Conservation (phyloP, 2,888 invertebrate genomes). For the Eucriotettix oculatus region DNA sequence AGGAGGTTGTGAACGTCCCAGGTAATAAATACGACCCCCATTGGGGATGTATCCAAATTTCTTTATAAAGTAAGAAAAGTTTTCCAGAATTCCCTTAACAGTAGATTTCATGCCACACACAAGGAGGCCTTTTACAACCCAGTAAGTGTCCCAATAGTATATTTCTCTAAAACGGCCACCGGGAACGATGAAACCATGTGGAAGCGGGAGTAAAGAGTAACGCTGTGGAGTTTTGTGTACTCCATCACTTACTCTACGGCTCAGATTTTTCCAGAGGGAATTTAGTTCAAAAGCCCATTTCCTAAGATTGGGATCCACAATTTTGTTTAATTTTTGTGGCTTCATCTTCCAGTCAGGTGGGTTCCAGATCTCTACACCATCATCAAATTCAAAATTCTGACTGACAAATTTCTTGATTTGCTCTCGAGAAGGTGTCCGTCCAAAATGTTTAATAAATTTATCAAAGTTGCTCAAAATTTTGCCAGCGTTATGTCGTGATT, state of each 20-base stretch:
- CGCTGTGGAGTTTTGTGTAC: conserved; percentile 29
- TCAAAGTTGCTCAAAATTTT: conserved; percentile 44
- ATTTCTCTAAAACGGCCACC: conserved; percentile 56
- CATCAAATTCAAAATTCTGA: conserved; percentile 34
- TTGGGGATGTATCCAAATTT: conserved; percentile 59
- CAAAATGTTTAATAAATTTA: conserved; percentile 40
- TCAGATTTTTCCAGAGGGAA: conserved; percentile 42
- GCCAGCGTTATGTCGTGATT: conserved; percentile 48
- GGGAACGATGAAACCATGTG: conserved; percentile 49
- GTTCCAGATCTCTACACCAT: conserved; percentile 41
- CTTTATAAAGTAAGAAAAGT: conserved; percentile 52
- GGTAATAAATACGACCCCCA: conserved; percentile 66
- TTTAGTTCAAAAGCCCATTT: conserved; percentile 46
- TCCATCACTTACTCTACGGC: conserved; percentile 38
- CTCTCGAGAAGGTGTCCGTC: conserved; percentile 31
- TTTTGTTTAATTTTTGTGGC: conserved; percentile 40
- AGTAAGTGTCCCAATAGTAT: conserved; percentile 82
- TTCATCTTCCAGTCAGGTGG: conserved; percentile 39
- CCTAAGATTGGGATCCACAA: conserved; percentile 37
- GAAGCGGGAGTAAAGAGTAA: conserved; percentile 49
- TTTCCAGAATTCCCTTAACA: conserved; percentile 56
- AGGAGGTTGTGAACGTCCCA: conserved; percentile 53
- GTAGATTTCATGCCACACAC: conserved; percentile 59
- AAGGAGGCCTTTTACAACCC: conserved; percentile 67
- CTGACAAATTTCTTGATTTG: conserved; percentile 37